Percentiles rank a stretch among this genome's conserved stretches.
Conservation (phyloP, 2,113 vertebrate species). For the Malurus cyaneus region DNA sequence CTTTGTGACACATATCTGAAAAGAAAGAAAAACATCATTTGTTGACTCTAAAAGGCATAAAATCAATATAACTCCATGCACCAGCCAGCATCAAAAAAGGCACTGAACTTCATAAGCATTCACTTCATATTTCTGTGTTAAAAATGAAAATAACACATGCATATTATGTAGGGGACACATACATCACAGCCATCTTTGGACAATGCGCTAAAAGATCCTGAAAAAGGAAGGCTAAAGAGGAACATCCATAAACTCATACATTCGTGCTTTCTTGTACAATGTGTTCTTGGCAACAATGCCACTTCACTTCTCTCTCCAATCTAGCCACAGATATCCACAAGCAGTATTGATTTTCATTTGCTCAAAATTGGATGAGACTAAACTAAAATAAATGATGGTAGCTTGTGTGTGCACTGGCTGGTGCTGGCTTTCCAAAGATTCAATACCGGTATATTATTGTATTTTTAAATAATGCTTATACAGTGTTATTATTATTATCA, state of each 20-base stretch:
- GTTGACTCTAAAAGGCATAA: not conserved
- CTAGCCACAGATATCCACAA: not conserved
- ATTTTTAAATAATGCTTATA: conserved; percentile 49
- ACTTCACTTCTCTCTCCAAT: not conserved
- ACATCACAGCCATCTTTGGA: not conserved
- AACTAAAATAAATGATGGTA: conserved; percentile 48
- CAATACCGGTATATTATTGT: not conserved
- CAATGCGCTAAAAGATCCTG: not conserved
- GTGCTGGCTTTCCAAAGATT: not conserved
- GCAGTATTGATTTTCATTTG: conserved; percentile 42
- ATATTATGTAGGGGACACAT: not conserved
- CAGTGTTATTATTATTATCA: conserved; percentile 25
- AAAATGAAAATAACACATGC: not conserved
- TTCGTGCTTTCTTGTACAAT: not conserved
- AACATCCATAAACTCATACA: not conserved
- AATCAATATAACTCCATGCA: not conserved
- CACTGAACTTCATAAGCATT: not conserved
- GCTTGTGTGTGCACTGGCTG: not conserved
- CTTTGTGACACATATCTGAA: conserved; percentile 98
- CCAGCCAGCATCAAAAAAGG: not conserved
- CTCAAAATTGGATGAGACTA: conserved; percentile 26
- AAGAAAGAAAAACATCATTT: conserved; percentile 7
- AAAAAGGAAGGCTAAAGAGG: not conserved
- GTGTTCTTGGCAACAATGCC: not conserved
- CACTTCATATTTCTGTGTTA: not conserved